A percentile compares a stretch with the other conserved stretches of the same genome.
phyloP scores from a whole-genome alignment of 1,140 invertebrate species.

The Eueides isabella region DNA sequence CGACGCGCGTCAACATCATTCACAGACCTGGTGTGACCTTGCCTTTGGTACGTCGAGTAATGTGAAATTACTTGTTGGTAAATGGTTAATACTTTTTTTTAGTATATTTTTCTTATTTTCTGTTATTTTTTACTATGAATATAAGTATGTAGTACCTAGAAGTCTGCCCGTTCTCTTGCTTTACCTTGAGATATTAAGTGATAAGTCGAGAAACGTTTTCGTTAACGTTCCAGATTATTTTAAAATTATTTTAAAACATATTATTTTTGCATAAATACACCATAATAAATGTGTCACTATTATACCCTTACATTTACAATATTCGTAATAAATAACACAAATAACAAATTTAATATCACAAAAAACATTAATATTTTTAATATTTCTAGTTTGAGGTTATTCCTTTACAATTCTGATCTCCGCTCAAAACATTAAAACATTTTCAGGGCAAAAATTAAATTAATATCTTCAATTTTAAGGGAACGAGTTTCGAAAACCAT shows the following conservation, averaged over 20 bases:
- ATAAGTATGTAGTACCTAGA: not conserved
- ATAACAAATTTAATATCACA: no score
- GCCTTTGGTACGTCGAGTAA: slow-evolving; percentile 39
- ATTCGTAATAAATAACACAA: no score
- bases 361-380: not conserved
- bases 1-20: slow-evolving; percentile 68
- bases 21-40: slow-evolving; percentile 62
- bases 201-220: not conserved
- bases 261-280: no score
- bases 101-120: not conserved
- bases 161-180: no score
- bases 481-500: slow-evolving; percentile 51
- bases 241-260: no score
- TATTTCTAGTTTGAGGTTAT: not conserved
- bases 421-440: slow-evolving; percentile 29
- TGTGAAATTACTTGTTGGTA: not conserved
- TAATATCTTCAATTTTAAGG: slow-evolving; percentile 29
- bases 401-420: not conserved
- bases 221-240: no score
- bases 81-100: not conserved
- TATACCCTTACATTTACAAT: no score
- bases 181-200: not conserved
- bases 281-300: no score
- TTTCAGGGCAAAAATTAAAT: slow-evolving; percentile 25
- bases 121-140: not conserved